Evolutionary conservation across 2,113 vertebrate genomes (phyloP).

Genomic region (Tragelaphus strepsiceros): DNA sequence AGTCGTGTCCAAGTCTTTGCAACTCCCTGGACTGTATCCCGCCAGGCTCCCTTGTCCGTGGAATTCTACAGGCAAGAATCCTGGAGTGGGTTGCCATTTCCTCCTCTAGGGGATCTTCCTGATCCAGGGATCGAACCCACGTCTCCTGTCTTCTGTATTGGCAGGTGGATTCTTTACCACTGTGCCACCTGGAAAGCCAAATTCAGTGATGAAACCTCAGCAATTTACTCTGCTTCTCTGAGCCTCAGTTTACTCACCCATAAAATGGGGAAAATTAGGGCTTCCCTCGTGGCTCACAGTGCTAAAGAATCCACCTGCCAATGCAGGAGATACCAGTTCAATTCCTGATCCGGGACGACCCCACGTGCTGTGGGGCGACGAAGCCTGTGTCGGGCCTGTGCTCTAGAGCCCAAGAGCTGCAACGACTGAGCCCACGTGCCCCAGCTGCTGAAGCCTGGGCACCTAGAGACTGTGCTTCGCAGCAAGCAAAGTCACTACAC

Average conservation of each 20-base stretch:
- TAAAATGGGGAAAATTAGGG: background rate
- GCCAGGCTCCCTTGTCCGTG: background rate
- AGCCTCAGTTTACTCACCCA: background rate
- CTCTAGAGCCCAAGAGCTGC: background rate
- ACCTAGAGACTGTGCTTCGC: background rate
- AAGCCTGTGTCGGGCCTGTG: background rate
- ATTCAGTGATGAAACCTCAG: background rate
- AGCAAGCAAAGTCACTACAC: fast-evolving
- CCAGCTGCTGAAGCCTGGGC: background rate
- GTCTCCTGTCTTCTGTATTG: background rate
- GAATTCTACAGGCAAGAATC: background rate
- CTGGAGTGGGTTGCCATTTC: background rate
- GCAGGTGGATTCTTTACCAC: background rate
- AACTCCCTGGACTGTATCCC: background rate
- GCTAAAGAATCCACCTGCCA: background rate
- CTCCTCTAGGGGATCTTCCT: background rate
- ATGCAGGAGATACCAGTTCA: background rate
- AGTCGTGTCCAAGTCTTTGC: background rate
- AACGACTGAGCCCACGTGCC: fast-evolving
- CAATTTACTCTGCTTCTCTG: background rate
- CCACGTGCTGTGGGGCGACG: background rate
- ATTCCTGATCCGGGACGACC: background rate
- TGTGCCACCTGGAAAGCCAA: background rate
- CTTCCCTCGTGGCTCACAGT: background rate
- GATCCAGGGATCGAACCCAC: background rate